phyloP scores from a whole-genome alignment of 2,113 vertebrate species.

The Hystrix brachyura region DNA sequence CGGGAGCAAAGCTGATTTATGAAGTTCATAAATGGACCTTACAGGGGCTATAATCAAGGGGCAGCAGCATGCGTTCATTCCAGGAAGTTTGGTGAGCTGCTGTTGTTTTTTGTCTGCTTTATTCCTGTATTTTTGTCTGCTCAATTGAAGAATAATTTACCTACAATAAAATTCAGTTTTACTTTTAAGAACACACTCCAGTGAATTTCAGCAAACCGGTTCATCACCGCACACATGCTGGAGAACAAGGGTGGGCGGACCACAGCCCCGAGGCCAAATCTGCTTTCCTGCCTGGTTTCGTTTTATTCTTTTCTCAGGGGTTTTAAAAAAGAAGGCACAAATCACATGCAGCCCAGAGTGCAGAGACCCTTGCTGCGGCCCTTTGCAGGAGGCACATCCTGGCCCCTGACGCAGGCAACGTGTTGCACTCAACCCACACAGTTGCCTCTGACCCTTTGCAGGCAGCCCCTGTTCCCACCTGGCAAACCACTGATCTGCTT shows the following conservation, averaged over 20 bases:
- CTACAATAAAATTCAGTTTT: not conserved
- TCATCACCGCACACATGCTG: not conserved
- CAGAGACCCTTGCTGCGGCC: not conserved
- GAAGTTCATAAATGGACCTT: not conserved
- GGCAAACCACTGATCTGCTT: conserved; percentile 20
- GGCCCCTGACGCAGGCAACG: not conserved
- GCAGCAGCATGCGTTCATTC: not conserved
- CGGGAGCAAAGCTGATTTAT: not conserved
- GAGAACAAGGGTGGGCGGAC: not conserved
- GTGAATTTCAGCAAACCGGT: not conserved
- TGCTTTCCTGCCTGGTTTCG: not conserved
- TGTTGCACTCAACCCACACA: not conserved
- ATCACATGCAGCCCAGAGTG: not conserved
- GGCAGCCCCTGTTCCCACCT: no score
- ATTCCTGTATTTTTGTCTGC: not conserved
- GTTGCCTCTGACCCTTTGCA: not conserved
- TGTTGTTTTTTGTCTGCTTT: not conserved
- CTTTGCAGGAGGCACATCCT: not conserved
- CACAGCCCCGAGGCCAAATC: not conserved
- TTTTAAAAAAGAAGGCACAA: not conserved
- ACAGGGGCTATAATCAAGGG: not conserved
- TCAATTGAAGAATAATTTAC: not conserved
- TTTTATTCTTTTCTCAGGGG: not conserved
- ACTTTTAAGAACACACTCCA: not conserved
- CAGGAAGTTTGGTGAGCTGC: not conserved